These are phyloP conservation scores for Sceliomorpha sp. DNA, from an alignment of 2,888 invertebrate species.

Conservation along the genomic window DNA sequence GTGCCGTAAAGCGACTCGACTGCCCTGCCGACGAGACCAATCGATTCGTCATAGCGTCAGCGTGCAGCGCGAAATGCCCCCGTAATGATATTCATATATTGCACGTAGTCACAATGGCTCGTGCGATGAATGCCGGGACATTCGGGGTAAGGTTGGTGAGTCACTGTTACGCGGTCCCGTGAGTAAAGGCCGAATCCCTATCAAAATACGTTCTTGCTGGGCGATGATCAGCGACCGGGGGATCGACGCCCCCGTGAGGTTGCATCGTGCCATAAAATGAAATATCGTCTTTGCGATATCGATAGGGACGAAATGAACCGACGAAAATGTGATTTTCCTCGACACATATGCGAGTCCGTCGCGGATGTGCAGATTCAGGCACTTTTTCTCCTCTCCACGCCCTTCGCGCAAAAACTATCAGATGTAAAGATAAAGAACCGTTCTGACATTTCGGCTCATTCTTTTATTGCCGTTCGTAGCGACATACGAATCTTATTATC, in stretches of 20 bases:
- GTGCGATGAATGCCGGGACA: constrained; percentile 63
- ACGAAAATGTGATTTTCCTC: constrained; percentile 49
- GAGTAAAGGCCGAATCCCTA: constrained; percentile 30
- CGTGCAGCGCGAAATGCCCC: constrained; percentile 67
- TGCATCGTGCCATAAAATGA: constrained; percentile 63
- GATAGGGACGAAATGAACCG: constrained; percentile 66
- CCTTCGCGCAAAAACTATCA: neutral
- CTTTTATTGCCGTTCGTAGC: too few relatives aligned
- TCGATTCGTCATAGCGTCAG: constrained; percentile 73
- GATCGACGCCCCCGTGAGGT: constrained; percentile 49
- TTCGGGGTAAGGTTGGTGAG: constrained; percentile 45
- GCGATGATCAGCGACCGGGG: constrained; percentile 64
- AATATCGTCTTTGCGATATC: constrained; percentile 71
- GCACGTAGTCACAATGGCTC: constrained; percentile 38
- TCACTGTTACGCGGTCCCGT: constrained; percentile 46
- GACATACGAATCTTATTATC: too few relatives aligned
- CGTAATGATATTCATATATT: constrained; percentile 73
- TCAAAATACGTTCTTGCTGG: constrained; percentile 47
- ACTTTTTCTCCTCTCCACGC: constrained; percentile 12
- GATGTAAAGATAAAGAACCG: constrained; percentile 37
- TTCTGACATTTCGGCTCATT: too few relatives aligned
- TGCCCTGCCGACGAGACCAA: constrained; percentile 56
- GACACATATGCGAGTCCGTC: constrained; percentile 34
- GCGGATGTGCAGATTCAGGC: constrained; percentile 49
- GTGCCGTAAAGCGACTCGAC: constrained; percentile 41